Evolutionary conservation across 1,140 invertebrate genomes (phyloP).

Genomic region (Eupristina koningsbergeri): DNA sequence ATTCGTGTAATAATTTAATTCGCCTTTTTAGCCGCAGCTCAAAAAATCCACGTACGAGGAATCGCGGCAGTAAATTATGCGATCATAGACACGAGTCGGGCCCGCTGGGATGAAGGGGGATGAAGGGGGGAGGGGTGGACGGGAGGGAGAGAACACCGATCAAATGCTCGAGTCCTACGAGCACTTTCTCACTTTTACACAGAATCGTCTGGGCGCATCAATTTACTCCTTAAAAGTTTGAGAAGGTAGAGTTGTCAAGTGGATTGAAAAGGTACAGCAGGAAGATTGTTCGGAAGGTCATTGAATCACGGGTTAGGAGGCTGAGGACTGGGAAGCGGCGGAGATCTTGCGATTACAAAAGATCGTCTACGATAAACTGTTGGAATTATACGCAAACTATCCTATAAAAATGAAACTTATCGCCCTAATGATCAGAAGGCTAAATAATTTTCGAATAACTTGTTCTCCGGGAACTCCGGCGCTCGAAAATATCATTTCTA

Average conservation of each 20-base stretch:
- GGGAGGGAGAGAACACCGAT: too few relatives aligned
- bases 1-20: not conserved
- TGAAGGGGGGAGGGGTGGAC: too few relatives aligned
- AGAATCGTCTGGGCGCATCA: not conserved
- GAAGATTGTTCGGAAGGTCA: not conserved
- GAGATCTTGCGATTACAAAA: not conserved
- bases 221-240: not conserved
- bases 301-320: not conserved
- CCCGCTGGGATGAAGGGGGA: too few relatives aligned
- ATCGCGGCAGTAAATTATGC: conserved; percentile 6
- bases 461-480: too few relatives aligned
- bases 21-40: not conserved
- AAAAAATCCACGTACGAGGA: not conserved
- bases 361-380: not conserved
- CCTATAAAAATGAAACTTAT: not conserved
- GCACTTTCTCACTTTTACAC: not conserved
- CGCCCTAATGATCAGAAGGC: not conserved
- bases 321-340: not conserved
- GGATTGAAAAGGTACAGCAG: not conserved
- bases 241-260: not conserved
- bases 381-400: not conserved
- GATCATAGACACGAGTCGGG: not conserved
- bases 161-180: not conserved
- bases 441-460: not conserved
- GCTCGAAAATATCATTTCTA: too few relatives aligned